These are phyloP conservation scores for Neocrepidodera transversa DNA, from an alignment of 2,888 invertebrate genomes.

Conservation along the genomic window DNA sequence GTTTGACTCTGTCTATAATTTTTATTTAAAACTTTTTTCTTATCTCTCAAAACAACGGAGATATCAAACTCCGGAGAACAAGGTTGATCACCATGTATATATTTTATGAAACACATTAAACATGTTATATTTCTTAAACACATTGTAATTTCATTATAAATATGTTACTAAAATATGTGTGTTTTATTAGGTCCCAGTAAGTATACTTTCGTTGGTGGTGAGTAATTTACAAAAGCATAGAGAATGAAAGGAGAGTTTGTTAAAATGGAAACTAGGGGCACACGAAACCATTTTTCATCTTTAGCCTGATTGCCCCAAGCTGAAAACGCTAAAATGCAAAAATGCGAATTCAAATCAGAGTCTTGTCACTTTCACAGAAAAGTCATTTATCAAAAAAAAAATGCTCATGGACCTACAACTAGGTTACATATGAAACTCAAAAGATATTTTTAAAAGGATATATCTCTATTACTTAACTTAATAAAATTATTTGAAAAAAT, in stretches of 20 bases:
- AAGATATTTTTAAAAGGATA: no score
- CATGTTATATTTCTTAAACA: no score
- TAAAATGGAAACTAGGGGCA: slow-evolving; percentile 12
- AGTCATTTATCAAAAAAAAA: slow-evolving; percentile 10
- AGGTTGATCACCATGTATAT: no score
- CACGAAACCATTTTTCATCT: slow-evolving; percentile 1
- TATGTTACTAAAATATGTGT: slow-evolving; percentile 43
- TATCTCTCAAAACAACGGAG: no score
- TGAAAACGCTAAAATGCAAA: slow-evolving; percentile 2
- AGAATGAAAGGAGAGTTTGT: slow-evolving; percentile 34
- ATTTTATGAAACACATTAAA: no score
- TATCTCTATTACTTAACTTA: no score
- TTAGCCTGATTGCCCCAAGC: slow-evolving; percentile 2
- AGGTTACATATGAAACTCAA: no score
- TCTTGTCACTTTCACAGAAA: background rate
- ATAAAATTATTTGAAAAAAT: background rate
- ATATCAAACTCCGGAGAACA: no score
- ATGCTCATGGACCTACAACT: no score
- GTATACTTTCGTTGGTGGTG: slow-evolving; percentile 49
- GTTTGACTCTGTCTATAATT: no score
- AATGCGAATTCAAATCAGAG: slow-evolving; percentile 3
- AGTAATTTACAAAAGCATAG: slow-evolving; percentile 41
- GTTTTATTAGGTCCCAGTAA: slow-evolving; percentile 52
- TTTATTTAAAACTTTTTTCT: no score
- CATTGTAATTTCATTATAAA: no score